These are phyloP conservation scores for Aphelinus atriplicis DNA, from an alignment of 1,140 invertebrate species.

Conservation along the genomic window DNA sequence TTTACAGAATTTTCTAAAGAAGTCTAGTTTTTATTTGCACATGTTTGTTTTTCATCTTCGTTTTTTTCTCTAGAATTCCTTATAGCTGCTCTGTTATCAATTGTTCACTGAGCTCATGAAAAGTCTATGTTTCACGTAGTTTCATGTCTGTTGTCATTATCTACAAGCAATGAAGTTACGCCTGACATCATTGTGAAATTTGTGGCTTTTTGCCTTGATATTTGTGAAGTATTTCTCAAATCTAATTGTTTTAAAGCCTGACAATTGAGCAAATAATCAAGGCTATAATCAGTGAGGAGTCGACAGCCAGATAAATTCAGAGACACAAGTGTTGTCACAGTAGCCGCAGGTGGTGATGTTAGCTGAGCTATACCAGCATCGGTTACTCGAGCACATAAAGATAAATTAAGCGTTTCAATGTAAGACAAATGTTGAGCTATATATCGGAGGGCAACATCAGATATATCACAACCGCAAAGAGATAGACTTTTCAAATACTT, in stretches of 20 bases:
- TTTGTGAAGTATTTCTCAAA: constrained; percentile 71
- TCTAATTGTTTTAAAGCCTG: constrained; percentile 74
- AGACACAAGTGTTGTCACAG: constrained; percentile 69
- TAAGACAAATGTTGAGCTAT: constrained; percentile 81
- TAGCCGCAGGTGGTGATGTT: constrained; percentile 71
- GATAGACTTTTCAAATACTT: constrained; percentile 79
- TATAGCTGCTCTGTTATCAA: background rate
- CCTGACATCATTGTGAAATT: no score
- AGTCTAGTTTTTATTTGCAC: constrained; percentile 21
- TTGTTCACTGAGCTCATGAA: background rate
- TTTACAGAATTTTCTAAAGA: constrained; percentile 3
- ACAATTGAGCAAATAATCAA: constrained; percentile 81
- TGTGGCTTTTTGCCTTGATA: constrained; percentile 72
- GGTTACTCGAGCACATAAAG: constrained; percentile 85
- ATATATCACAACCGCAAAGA: constrained; percentile 87
- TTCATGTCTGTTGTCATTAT: background rate
- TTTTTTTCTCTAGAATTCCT: background rate
- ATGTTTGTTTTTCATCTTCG: background rate
- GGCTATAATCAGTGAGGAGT: constrained; percentile 81
- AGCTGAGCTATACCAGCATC: constrained; percentile 90
- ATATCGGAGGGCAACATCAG: constrained; percentile 85
- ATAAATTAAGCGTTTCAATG: constrained; percentile 81
- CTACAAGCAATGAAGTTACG: constrained; percentile 9
- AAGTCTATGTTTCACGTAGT: constrained; percentile 10
- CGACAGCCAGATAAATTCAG: constrained; percentile 85